phyloP scores from a whole-genome alignment of 2,113 vertebrate genomes.

The Pachycephala philippinensis region DNA sequence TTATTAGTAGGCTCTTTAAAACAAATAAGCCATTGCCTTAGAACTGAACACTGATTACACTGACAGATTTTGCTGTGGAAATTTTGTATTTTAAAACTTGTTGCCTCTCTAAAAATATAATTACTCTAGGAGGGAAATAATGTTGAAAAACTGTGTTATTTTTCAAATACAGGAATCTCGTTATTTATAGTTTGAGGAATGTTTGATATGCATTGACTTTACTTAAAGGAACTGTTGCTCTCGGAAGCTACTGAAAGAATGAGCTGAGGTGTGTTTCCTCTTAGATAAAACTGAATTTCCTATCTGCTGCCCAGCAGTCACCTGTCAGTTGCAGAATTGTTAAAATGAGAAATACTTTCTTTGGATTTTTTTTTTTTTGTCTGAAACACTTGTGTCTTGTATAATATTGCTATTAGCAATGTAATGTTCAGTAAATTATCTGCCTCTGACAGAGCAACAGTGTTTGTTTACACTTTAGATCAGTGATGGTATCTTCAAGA shows the following conservation, averaged over 20 bases:
- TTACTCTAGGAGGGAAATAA: background rate
- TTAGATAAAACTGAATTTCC: conserved; percentile 31
- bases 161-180: background rate
- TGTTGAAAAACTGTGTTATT: conserved; percentile 23
- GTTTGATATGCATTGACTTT: background rate
- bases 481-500: background rate
- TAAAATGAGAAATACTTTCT: background rate
- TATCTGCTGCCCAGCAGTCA: background rate
- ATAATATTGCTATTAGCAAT: background rate
- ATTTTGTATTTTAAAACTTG: background rate
- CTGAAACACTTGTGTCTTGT: background rate
- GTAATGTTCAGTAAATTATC: background rate
- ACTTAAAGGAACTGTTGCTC: background rate
- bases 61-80: background rate
- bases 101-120: conserved; percentile 29
- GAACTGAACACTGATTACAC: background rate
- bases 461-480: background rate
- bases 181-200: background rate
- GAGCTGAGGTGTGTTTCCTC: conserved; percentile 19
- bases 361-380: background rate
- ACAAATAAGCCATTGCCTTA: background rate
- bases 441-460: background rate
- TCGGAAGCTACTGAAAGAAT: background rate
- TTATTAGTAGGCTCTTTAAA: background rate
- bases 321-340: background rate